phyloP scores from a whole-genome alignment of 2,797 vertebrate species.

The Heterohyrax brucei region DNA sequence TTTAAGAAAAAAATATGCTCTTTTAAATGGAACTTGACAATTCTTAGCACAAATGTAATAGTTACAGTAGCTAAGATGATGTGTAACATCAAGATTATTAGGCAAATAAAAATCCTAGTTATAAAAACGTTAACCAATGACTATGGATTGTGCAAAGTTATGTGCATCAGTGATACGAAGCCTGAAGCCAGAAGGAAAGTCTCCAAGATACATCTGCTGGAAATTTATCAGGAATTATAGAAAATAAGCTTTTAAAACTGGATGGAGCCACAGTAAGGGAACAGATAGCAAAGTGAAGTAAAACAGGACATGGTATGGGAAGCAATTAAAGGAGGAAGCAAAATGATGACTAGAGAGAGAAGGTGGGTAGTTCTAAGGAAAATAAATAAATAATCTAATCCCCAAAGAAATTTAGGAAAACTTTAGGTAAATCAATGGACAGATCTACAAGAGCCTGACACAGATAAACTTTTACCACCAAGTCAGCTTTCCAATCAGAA shows the following conservation, averaged over 20 bases:
- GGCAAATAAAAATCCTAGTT: not conserved
- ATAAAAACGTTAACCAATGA: not conserved
- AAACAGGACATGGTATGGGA: not conserved
- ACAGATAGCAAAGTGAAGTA: not conserved
- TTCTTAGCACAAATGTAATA: not conserved
- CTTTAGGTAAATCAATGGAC: not conserved
- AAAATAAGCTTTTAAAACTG: not conserved
- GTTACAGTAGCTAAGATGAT: not conserved
- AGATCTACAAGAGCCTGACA: not conserved
- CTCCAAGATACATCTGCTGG: not conserved
- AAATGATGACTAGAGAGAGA: not conserved
- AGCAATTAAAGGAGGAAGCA: not conserved
- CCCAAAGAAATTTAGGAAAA: not conserved
- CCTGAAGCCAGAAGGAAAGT: not conserved
- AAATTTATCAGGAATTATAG: not conserved
- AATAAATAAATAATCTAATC: not conserved
- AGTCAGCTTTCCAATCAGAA: not conserved
- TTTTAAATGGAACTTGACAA: not conserved
- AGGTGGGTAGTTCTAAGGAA: not conserved
- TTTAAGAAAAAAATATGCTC: not conserved
- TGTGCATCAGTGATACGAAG: accelerated
- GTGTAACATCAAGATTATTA: not conserved
- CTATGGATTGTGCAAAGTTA: not conserved
- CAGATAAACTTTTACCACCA: not conserved
- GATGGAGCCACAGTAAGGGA: not conserved